phyloP scores from a whole-genome alignment of 2,797 vertebrate species.

The Lemur catta region DNA sequence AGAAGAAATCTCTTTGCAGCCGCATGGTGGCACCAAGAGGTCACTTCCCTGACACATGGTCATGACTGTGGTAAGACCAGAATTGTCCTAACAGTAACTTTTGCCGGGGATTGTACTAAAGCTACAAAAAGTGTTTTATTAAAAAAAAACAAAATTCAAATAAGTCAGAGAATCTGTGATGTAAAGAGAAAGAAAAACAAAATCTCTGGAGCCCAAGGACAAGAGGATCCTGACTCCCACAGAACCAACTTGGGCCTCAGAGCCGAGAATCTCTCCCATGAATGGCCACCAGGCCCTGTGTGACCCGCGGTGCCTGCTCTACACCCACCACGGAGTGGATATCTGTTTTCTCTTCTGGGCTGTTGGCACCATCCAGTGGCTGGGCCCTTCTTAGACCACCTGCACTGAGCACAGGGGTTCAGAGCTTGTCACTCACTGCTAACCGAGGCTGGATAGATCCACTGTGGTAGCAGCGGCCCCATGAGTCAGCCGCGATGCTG shows the following conservation, averaged over 20 bases:
- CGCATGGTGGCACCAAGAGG: not conserved
- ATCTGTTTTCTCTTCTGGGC: not conserved
- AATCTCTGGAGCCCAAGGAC: not conserved
- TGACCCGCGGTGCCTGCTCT: not conserved
- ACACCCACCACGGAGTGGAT: not conserved
- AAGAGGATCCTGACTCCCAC: not conserved
- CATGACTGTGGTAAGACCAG: fast-evolving
- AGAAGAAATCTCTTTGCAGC: not conserved
- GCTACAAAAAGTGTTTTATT: not conserved
- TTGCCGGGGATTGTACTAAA: not conserved
- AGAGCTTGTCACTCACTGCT: not conserved
- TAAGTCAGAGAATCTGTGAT: not conserved
- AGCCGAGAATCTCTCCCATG: not conserved
- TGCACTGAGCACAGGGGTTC: not conserved
- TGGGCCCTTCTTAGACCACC: not conserved
- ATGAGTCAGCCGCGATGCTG: not conserved
- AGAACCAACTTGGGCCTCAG: not conserved
- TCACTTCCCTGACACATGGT: not conserved
- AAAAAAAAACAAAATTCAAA: not conserved
- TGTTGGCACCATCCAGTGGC: not conserved
- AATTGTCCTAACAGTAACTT: not conserved
- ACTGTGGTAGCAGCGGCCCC: not conserved
- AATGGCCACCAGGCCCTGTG: not conserved
- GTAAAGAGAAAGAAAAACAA: not conserved
- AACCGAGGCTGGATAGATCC: not conserved